Percentiles rank a stretch among this genome's conserved stretches.
phyloP scores from a whole-genome alignment of 2,797 vertebrate genomes.

The Gymnopithys bicolor region DNA sequence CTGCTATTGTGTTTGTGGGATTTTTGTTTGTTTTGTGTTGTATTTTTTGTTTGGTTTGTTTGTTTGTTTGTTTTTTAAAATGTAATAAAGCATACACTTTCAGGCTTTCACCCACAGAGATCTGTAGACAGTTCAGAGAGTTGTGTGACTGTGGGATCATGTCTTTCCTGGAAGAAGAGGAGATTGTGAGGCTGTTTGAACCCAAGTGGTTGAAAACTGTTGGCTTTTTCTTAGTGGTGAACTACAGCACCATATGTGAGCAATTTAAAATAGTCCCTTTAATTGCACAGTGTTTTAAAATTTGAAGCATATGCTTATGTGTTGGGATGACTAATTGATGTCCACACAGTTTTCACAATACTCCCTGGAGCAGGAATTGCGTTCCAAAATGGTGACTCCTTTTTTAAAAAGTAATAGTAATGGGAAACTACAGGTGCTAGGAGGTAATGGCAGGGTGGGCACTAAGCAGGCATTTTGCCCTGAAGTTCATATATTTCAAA shows the following conservation, averaged over 20 bases:
- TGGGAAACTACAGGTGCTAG: neutral
- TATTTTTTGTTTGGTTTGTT: neutral
- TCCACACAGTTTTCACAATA: neutral
- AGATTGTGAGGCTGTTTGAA: neutral
- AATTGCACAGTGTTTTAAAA: slow-evolving; percentile 20
- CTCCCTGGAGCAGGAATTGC: neutral
- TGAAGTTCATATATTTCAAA: neutral
- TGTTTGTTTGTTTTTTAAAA: neutral
- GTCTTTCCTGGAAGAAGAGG: neutral
- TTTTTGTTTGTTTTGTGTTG: neutral
- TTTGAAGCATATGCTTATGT: neutral
- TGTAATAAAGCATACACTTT: neutral
- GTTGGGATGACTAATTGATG: neutral
- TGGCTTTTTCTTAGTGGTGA: neutral
- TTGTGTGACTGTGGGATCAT: accelerated
- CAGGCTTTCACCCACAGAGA: neutral
- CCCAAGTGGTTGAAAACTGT: neutral
- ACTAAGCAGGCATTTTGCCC: neutral
- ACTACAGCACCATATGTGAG: neutral
- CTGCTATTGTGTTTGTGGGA: neutral
- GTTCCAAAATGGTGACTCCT: neutral
- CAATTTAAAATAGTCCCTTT: neutral
- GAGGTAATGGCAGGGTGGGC: neutral
- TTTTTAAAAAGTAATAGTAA: neutral
- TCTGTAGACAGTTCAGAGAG: neutral